Evolutionary conservation across 2,113 vertebrate species (phyloP).

Genomic region (Crocuta crocuta): DNA sequence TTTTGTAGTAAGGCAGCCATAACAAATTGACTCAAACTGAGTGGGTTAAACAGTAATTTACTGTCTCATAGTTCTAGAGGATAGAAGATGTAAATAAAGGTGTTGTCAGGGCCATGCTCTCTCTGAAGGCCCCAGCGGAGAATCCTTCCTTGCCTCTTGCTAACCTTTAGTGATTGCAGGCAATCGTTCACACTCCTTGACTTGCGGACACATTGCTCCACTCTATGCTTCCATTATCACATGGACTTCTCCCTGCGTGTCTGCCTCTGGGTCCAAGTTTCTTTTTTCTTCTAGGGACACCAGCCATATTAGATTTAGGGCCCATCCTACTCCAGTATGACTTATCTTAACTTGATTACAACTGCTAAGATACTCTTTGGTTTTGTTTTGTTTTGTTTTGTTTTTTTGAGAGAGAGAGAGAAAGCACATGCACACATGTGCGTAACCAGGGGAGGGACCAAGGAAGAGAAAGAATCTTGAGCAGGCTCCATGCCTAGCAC

Average conservation of each 20-base stretch:
- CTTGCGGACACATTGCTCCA: background rate
- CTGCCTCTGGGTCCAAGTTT: background rate
- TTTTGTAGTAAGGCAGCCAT: background rate
- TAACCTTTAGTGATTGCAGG: background rate
- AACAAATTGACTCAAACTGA: background rate
- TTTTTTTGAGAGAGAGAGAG: too few relatives aligned
- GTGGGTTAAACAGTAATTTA: background rate
- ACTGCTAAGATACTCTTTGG: background rate
- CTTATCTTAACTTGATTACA: slow-evolving; percentile 11
- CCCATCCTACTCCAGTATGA: background rate
- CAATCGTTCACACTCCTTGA: background rate
- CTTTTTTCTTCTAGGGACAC: background rate
- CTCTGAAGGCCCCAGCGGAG: background rate
- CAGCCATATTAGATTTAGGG: background rate
- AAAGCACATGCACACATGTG: too few relatives aligned
- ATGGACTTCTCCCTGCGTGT: background rate
- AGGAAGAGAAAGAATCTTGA: too few relatives aligned
- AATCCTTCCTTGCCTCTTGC: background rate
- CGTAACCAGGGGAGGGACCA: too few relatives aligned
- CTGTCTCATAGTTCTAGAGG: background rate
- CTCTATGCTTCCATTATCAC: background rate
- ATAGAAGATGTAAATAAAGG: background rate
- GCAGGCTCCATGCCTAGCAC: too few relatives aligned
- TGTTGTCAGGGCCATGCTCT: background rate
- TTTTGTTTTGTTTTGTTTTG: too few relatives aligned